Evolutionary conservation across 2,113 vertebrate genomes (phyloP).

Genomic region (Cryptoleucopteryx plumbea): DNA sequence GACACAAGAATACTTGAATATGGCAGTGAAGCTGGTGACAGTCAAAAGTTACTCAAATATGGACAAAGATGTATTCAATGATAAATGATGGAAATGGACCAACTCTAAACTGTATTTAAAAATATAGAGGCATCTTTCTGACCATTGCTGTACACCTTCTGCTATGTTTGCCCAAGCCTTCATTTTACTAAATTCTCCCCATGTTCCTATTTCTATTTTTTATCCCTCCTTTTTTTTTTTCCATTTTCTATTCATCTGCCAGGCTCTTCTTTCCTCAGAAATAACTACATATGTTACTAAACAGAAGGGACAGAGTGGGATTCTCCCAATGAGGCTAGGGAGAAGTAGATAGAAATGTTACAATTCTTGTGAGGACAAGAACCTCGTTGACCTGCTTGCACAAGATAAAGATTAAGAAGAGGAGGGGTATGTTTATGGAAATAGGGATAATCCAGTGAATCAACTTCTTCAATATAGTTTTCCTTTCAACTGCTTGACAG

Average conservation of each 20-base stretch:
- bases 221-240: background rate
- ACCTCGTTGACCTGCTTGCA: constrained; percentile 29
- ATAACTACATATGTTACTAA: background rate
- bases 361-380: constrained; percentile 11
- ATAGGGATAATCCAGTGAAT: constrained; percentile 32
- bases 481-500: background rate
- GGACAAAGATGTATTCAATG: background rate
- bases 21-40: background rate
- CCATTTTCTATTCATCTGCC: background rate
- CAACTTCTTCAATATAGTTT: background rate
- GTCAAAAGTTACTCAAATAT: background rate
- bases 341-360: background rate
- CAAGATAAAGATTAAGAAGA: constrained; percentile 40
- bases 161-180: background rate
- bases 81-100: background rate
- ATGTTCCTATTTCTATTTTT: background rate
- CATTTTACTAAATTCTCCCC: background rate
- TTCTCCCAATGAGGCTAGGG: background rate
- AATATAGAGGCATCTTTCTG: background rate
- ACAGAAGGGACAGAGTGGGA: background rate
- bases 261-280: background rate
- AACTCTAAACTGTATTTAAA: background rate
- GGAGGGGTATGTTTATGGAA: background rate
- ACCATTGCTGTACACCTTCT: background rate
- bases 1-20: background rate